A percentile compares a stretch with the other conserved stretches of the same genome.
Conservation (phyloP, 1,140 invertebrate genomes). For the fruit fly (Drosophila melanogaster) region Release_6_plus_ISO1_MT NT_037436.4:13895501-13896000, state of each 20-base stretch:
- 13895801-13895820: constrained; percentile 75
- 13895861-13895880: constrained; percentile 39
- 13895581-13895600: constrained; percentile 1
- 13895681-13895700: constrained; percentile 55
- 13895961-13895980: constrained; percentile 36
- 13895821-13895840: constrained; percentile 44
- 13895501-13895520: constrained; percentile 77
- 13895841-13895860: constrained; percentile 41
- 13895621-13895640: constrained; percentile 63
- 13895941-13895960: constrained; percentile 15
- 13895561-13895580: constrained; percentile 33
- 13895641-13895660: constrained; percentile 83
- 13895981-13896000: background rate
- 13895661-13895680: constrained; percentile 68
- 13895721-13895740: constrained; percentile 79
- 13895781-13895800: constrained; percentile 50
- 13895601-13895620: constrained; percentile 13
- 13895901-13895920: constrained; percentile 16
- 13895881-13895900: constrained; percentile 8
- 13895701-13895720: constrained; percentile 82
- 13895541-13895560: constrained; percentile 55
- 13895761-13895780: constrained; percentile 31
- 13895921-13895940: constrained; percentile 3
- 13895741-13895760: constrained; percentile 53
- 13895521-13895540: constrained; percentile 30